A percentile compares a stretch with the other conserved stretches of the same genome.
These are phyloP conservation scores for Aphaenogaster floridana DNA, from an alignment of 1,140 invertebrate species.

Conservation along the genomic window DNA sequence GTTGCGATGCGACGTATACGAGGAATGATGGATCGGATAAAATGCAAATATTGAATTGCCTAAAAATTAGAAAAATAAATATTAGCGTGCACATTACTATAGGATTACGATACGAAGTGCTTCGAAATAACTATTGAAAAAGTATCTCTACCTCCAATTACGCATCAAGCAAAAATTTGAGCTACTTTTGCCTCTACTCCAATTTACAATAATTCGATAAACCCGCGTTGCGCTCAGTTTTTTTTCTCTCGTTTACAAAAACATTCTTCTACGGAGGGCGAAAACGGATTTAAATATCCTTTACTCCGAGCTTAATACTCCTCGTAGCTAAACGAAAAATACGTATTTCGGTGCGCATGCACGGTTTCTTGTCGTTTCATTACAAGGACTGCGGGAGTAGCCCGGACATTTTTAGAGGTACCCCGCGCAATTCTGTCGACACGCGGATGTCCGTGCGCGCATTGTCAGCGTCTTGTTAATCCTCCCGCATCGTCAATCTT, in stretches of 20 bases:
- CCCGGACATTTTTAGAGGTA: constrained; percentile 29
- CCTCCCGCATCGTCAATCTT: constrained; percentile 61
- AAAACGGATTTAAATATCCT: not conserved
- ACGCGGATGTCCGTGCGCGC: constrained; percentile 32
- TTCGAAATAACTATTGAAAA: not conserved
- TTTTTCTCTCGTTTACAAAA: not conserved
- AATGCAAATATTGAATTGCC: constrained; percentile 7
- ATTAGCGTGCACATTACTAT: not conserved
- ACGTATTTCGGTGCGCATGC: not conserved
- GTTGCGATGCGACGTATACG: not conserved
- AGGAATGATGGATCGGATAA: not conserved
- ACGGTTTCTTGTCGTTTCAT: constrained; percentile 9
- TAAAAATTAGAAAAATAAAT: not conserved
- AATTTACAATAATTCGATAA: constrained; percentile 7
- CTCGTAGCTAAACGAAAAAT: not conserved
- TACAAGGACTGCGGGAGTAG: not conserved
- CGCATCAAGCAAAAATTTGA: not conserved
- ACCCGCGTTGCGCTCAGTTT: not conserved
- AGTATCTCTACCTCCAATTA: not conserved
- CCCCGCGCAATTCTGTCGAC: constrained; percentile 23
- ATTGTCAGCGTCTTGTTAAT: constrained; percentile 63
- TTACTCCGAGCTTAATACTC: not conserved
- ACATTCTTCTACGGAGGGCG: not conserved
- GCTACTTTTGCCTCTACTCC: not conserved
- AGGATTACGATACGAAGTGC: not conserved